These are phyloP conservation scores for Octopus sinensis DNA, from an alignment of 1,140 invertebrate species.

Conservation along the genomic window DNA sequence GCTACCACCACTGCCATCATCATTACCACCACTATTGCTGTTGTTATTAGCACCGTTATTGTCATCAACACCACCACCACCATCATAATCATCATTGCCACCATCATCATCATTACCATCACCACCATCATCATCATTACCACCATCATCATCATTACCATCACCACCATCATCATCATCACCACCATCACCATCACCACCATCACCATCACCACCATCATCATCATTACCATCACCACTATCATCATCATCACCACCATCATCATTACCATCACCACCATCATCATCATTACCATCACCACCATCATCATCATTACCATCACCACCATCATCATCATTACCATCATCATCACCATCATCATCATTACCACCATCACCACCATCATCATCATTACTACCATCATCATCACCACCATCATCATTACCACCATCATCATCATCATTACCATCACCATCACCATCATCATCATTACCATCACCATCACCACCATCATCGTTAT, in stretches of 20 bases:
- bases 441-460: not conserved
- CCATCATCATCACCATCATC: not conserved
- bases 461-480: not conserved
- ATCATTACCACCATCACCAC: too few relatives aligned
- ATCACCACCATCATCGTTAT: slow-evolving; percentile 15
- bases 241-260: too few relatives aligned
- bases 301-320: too few relatives aligned
- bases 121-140: not conserved
- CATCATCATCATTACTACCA: not conserved
- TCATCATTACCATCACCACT: too few relatives aligned
- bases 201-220: not conserved
- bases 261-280: too few relatives aligned
- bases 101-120: too few relatives aligned
- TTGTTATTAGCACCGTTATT: too few relatives aligned
- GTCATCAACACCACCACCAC: not conserved
- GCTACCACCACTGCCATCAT: not conserved
- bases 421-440: not conserved
- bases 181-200: slow-evolving; percentile 6
- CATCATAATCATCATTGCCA: not conserved
- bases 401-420: not conserved
- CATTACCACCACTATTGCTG: not conserved
- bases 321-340: not conserved
- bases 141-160: not conserved
- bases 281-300: too few relatives aligned
- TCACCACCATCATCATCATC: too few relatives aligned